Evolutionary conservation across 2,888 invertebrate species (phyloP), one percentile per base, ranked within the genome.

Genomic region (Anagyrus pseudococci): DNA sequence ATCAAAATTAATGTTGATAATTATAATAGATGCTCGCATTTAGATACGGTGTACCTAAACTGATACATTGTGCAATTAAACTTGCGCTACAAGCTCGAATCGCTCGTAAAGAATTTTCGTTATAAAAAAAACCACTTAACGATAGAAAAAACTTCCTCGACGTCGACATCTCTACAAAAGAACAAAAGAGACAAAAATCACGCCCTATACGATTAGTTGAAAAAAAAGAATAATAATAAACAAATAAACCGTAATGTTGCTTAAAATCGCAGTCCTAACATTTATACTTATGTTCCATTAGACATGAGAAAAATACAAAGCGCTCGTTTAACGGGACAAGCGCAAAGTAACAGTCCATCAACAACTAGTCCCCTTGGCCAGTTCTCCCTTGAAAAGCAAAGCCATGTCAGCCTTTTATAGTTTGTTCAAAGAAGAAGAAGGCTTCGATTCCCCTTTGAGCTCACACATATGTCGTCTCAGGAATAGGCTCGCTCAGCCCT

Each of bases 371-470:
- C 33, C 33, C 33, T 13, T 37, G n/a, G n/a, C n/a, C 2, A 37
- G 2, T 37, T 8, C 10, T 13, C 10, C 33, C 13, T 37, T 37
- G 33, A 37, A 8, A 37, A 37, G 15, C 3, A 37, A 37, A 37
- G n/a, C n/a, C n/a, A 37, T 13, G 8, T 37, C 15, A 37, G 10
- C 15, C 8, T 2, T 37, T 13, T 37, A 37, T 8, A 29, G 10
- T 29, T 4, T 29, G 33, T 37, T 8, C 33, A 37, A 37, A 37
- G 33, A 37, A 46, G 43, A 50, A 26, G 46, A 50, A 26, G 46
- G 47, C 41, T 48, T 59, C 59, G 59, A 59, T 59, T 59, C 53
- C 59, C 59, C 59, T n/a, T n/a, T n/a, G n/a, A n/a, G n/a, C n/a
- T n/a, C n/a, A n/a, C n/a, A n/a, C n/a, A n/a, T n/a, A n/a, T n/a